Evolutionary conservation across 2,888 invertebrate species (phyloP).

Genomic region (Metopia argyrocephala): DNA sequence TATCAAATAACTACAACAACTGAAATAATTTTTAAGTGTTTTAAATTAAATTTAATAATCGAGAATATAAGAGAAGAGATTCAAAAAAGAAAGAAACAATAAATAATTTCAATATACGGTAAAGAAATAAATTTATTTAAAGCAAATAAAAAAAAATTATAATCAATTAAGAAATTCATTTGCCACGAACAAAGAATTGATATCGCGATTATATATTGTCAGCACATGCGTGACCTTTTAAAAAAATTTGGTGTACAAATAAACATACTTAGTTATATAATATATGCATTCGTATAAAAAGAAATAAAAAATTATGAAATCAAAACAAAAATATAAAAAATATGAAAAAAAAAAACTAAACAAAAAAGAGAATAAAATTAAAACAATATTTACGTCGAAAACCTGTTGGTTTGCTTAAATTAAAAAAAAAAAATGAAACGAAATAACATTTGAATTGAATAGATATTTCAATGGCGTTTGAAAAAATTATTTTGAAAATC

Average conservation of each 20-base stretch:
- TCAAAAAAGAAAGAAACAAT: neutral
- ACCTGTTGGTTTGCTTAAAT: neutral
- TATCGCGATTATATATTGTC: neutral
- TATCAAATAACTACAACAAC: conserved; percentile 19
- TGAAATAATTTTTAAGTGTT: neutral
- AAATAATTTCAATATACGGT: neutral
- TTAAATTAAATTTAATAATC: neutral
- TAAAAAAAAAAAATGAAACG: neutral
- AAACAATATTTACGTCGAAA: too few species aligned
- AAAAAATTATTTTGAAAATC: neutral
- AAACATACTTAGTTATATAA: too few species aligned
- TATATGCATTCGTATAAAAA: neutral
- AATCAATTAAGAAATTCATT: neutral
- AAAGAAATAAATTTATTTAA: neutral
- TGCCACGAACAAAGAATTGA: neutral
- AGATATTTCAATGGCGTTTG: neutral
- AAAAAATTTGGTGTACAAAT: too few species aligned
- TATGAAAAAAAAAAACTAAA: neutral
- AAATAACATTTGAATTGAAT: neutral
- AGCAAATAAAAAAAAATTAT: neutral
- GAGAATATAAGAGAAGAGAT: neutral
- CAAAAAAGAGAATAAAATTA: neutral
- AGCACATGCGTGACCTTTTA: conserved; percentile 11
- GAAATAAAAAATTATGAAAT: too few species aligned
- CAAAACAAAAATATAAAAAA: neutral